Evolutionary conservation across 2,113 vertebrate genomes (phyloP), one percentile per base, ranked within the genome.

Genomic region (Hippocampus zosterae): DNA sequence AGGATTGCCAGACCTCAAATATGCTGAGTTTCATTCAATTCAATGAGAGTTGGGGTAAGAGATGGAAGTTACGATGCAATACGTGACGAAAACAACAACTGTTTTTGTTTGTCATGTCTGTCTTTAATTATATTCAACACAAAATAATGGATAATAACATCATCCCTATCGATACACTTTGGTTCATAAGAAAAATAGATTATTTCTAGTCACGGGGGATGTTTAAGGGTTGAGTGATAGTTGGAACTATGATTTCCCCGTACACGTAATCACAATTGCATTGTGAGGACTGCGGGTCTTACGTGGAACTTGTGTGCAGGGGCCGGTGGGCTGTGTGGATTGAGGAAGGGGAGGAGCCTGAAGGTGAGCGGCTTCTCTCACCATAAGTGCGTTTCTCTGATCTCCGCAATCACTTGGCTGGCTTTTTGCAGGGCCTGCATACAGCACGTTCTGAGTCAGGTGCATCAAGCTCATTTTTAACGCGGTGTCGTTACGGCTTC

Each of bases 341-440:
- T 62, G n/a, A 18, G 27, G 71, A 67, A 3, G 4, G 65, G 37
- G 55, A 57, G n/a, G 61, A 63, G 69, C 61, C 25, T 27, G 82
- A 67, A 77, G 78, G 70, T n/a, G 65, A 52, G 57, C 23, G 23
- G 25, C 50, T 0, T 0, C 75, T 83, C 87, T 98, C 94, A 99
- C 97, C 97, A 99, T 80, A 99, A 84, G 83, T 99, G 97, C 18
- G 96, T 99, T 89, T 99, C 97, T 77, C 97, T 91, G 79, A 99
- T 98, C 90, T 99, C 97, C 65, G 96, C 96, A 62, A 99, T 98
- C 84, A 98, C 96, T 81, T 99, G 97, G 86, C 96, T 95, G 86
- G 97, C 97, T 94, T 95, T 94, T 91, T 99, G 97, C 86, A 99
- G 84, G 37, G 97, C 97, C 97, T 99, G 88, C 3, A 81, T 44